phyloP scores from a whole-genome alignment of 2,113 vertebrate genomes.

The Elephantulus edwardii region DNA sequence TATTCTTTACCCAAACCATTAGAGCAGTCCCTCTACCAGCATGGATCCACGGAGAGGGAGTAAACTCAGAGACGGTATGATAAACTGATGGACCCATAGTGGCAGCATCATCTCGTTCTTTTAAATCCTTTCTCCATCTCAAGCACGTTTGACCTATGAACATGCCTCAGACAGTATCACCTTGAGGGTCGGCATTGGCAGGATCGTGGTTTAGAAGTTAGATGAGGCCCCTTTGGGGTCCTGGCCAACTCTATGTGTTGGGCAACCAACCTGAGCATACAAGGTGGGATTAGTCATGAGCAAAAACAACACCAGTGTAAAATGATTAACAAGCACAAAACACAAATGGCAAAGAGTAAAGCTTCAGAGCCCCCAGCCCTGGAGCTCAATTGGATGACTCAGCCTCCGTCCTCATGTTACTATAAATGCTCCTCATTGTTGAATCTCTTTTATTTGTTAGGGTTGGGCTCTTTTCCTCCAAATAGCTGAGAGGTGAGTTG shows the following conservation, averaged over 20 bases:
- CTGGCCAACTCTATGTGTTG: not conserved
- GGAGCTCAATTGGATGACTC: not conserved
- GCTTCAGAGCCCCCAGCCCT: not conserved
- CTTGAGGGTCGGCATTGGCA: not conserved
- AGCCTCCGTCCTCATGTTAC: no score
- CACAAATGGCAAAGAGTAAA: not conserved
- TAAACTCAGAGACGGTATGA: not conserved
- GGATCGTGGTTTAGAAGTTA: not conserved
- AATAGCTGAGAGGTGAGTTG: constrained; percentile 22
- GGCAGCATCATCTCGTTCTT: fast-evolving
- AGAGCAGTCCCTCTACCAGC: not conserved
- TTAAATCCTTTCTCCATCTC: no score
- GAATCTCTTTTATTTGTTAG: not conserved
- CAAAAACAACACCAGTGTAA: fast-evolving
- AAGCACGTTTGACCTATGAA: not conserved
- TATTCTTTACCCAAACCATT: not conserved
- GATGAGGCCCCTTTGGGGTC: not conserved
- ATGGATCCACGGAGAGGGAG: fast-evolving
- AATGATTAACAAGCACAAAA: not conserved
- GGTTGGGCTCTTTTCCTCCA: not conserved
- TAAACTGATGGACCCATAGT: not conserved
- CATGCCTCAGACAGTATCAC: not conserved
- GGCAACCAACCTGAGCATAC: not conserved
- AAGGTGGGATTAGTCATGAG: not conserved
- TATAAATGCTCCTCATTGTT: not conserved